These are phyloP conservation scores for Acromyrmex charruanus DNA, from an alignment of 1,140 invertebrate genomes.

Conservation along the genomic window DNA sequence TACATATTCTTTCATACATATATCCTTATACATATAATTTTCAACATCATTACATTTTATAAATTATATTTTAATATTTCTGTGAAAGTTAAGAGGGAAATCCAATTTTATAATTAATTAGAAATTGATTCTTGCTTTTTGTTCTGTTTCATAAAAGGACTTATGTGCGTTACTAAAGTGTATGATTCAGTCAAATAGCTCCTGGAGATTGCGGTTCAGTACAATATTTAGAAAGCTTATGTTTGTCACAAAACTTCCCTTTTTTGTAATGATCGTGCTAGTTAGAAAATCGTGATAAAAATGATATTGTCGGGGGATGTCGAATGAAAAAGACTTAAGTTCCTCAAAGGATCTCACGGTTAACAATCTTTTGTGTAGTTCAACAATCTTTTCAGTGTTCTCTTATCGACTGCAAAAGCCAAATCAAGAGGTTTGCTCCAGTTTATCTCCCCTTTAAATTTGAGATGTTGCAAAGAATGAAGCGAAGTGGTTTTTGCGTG, in stretches of 20 bases:
- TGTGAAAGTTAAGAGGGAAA: not conserved
- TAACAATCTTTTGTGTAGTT: conserved; percentile 46
- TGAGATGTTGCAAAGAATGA: conserved; percentile 24
- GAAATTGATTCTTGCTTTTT: not conserved
- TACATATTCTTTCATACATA: too few species aligned
- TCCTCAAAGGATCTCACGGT: not conserved
- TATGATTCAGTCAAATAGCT: not conserved
- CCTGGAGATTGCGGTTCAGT: not conserved
- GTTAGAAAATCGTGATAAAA: conserved; percentile 13
- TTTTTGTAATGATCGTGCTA: not conserved
- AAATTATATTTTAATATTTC: conserved; percentile 8
- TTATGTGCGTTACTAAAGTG: not conserved
- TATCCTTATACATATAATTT: not conserved
- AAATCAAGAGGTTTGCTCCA: conserved; percentile 43
- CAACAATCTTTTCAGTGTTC: conserved; percentile 27
- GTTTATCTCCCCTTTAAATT: conserved; percentile 25
- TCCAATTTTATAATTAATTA: conserved; percentile 30
- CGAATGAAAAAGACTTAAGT: not conserved
- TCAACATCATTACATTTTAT: not conserved
- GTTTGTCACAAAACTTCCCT: not conserved
- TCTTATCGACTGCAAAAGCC: conserved; percentile 8
- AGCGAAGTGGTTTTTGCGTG: not conserved
- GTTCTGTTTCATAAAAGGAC: not conserved
- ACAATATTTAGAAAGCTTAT: not conserved
- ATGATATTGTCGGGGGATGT: not conserved